phyloP scores from a whole-genome alignment of 2,113 vertebrate genomes.

The Loxodonta africana region DNA sequence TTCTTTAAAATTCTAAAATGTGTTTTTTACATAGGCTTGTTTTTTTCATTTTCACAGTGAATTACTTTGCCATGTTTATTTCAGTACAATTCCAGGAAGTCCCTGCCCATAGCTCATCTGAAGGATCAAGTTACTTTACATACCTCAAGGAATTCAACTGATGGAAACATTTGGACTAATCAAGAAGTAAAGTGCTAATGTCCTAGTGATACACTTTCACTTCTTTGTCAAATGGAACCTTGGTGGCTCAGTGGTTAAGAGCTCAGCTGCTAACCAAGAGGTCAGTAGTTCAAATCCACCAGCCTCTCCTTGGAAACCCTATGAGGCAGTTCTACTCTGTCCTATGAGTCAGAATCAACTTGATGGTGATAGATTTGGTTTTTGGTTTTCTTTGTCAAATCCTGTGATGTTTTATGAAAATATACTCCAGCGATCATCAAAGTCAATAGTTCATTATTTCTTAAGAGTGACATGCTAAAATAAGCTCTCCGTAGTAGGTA shows the following conservation, averaged over 20 bases:
- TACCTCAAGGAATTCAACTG: constrained; percentile 65
- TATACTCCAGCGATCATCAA: constrained; percentile 73
- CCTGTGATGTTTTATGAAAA: constrained; percentile 79
- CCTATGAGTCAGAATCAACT: too few species aligned
- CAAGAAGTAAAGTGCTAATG: constrained; percentile 73
- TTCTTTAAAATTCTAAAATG: constrained; percentile 83
- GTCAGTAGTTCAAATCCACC: too few species aligned
- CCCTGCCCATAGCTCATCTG: constrained; percentile 62
- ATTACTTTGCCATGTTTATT: constrained; percentile 67
- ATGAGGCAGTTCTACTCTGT: too few species aligned
- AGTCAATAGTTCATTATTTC: constrained; percentile 71
- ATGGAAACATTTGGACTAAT: constrained; percentile 81
- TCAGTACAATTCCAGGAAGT: constrained; percentile 64
- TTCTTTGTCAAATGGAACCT: constrained; percentile 80
- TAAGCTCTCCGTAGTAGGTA: constrained; percentile 75
- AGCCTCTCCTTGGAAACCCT: too few species aligned
- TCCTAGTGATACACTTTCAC: constrained; percentile 75
- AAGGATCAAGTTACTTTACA: constrained; percentile 82
- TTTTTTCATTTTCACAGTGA: constrained; percentile 82
- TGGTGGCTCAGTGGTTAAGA: too few species aligned
- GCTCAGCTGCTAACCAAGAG: too few species aligned
- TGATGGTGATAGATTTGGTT: too few species aligned
- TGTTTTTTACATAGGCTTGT: constrained; percentile 63
- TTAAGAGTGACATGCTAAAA: constrained; percentile 77
- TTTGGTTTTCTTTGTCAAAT: constrained; percentile 80